Evolutionary conservation across 2,113 vertebrate genomes (phyloP).

Genomic region (Laterallus jamaicensis): DNA sequence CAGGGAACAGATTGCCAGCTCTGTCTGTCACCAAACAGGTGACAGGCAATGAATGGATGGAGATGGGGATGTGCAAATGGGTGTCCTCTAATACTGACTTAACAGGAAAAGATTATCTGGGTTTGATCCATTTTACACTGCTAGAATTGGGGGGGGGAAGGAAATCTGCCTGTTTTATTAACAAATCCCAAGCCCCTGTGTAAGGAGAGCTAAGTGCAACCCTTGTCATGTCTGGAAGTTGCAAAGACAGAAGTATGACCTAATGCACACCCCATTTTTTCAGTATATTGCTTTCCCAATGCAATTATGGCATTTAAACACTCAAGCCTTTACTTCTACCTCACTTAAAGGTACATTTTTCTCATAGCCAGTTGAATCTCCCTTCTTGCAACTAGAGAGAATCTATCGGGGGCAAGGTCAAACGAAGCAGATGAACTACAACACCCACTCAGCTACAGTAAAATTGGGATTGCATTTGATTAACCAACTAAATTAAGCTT

Average conservation of each 20-base stretch:
- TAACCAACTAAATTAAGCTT: background rate
- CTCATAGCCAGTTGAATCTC: background rate
- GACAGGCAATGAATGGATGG: background rate
- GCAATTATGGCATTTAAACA: background rate
- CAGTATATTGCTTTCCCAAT: background rate
- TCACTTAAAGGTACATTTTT: background rate
- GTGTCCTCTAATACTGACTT: background rate
- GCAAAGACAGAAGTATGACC: background rate
- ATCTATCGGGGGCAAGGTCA: background rate
- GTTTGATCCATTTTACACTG: background rate
- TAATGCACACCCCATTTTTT: background rate
- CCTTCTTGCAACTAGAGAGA: background rate
- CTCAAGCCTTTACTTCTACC: background rate
- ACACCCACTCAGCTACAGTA: background rate
- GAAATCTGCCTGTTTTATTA: background rate
- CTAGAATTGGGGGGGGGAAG: background rate
- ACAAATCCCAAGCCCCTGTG: background rate
- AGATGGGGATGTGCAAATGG: background rate
- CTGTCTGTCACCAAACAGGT: rapidly evolving
- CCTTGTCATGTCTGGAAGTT: no score
- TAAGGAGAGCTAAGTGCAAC: background rate
- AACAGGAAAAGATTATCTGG: background rate
- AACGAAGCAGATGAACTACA: background rate
- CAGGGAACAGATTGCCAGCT: background rate
- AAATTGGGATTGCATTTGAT: background rate